A percentile compares a stretch with the other conserved stretches of the same genome.
phyloP scores from a whole-genome alignment of 37 sponge, comb jelly and placozoan genomes.

The Ianthella basta region DNA sequence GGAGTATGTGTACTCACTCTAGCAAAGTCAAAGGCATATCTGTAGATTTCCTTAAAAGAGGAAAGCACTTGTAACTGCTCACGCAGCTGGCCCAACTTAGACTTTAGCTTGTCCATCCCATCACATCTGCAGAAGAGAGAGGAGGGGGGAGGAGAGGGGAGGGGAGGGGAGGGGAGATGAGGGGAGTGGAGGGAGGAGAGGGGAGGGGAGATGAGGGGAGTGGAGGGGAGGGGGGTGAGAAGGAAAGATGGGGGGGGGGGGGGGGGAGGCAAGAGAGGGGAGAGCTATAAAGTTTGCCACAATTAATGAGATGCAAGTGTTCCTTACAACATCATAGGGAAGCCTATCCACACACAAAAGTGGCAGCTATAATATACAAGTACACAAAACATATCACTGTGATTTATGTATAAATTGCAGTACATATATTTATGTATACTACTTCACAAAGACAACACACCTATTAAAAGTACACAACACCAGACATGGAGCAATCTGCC shows the following conservation, averaged over 20 bases:
- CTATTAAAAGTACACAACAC: neutral
- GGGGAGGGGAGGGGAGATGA: no score
- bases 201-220: no score
- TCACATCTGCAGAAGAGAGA: conserved; percentile 11
- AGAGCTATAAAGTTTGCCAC: no score
- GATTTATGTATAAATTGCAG: no score
- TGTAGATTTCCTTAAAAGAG: conserved; percentile 29
- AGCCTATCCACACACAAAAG: no score
- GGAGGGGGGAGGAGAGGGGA: neutral
- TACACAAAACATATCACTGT: no score
- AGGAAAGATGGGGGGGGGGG: neutral
- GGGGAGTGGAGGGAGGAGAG: no score
- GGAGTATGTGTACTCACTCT: conserved; percentile 2
- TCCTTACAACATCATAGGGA: no score
- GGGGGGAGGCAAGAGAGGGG: no score
- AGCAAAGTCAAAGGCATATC: conserved; percentile 50
- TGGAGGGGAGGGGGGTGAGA: neutral
- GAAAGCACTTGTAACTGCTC: neutral
- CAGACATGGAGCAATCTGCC: neutral
- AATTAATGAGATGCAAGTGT: no score
- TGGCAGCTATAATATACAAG: no score
- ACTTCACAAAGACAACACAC: neutral
- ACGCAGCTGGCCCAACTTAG: conserved; percentile 3
- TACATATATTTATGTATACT: neutral
- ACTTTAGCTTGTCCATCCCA: conserved; percentile 19